Base-by-base conservation (phyloP, 2,797 vertebrate species). In the Sebastes glaucus region DNA sequence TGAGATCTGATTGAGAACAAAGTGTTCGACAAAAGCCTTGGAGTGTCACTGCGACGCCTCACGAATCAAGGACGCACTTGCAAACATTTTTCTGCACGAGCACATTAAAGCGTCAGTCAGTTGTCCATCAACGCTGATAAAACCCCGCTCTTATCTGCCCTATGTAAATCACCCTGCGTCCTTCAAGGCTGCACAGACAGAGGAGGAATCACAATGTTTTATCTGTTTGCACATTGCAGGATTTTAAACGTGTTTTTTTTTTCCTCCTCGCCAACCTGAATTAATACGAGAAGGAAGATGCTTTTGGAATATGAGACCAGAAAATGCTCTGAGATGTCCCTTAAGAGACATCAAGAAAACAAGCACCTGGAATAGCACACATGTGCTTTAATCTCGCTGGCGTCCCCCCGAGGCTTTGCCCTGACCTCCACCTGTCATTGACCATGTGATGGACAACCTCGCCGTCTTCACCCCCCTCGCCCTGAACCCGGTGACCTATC, bases 351-450 rank as follows among this genome's bases (percentile, higher is more conserved):
- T 49, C 25, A 62, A 56, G 53, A 78, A 42, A 80, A 65, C 55
- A 30, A 81, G 7, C 67, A 76, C 33, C 73, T 79, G 49, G 23
- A 71, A 61, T 14, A 28, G 5, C 68, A 64, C 70, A 69, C 16
- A 61, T 71, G 23, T 55, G 23, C 62, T 77, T 38, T 66, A 73
- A 66, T 85, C 69, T 71, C 22, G 4, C 25, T 60, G 16, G 8
- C n/a, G 25, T 72, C 67, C 63, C 77, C n/a, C 52, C 28, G 64
- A 74, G 63, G 80, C 38, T 84, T 71, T 42, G 65, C 55, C 62
- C 62, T 84, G 87, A 88, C 87, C 88, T 86, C 80, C 77, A 73
- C 14, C 57, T 76, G 87, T 89, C 80, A 75, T 82, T 82, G 64
- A 63, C 62, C 73, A 63, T 56, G 60, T 23, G 70, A 78, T 22